A percentile compares a stretch with the other conserved stretches of the same genome.
phyloP scores from a whole-genome alignment of 2,888 invertebrate species.

The Ecliptopera silaceata region DNA sequence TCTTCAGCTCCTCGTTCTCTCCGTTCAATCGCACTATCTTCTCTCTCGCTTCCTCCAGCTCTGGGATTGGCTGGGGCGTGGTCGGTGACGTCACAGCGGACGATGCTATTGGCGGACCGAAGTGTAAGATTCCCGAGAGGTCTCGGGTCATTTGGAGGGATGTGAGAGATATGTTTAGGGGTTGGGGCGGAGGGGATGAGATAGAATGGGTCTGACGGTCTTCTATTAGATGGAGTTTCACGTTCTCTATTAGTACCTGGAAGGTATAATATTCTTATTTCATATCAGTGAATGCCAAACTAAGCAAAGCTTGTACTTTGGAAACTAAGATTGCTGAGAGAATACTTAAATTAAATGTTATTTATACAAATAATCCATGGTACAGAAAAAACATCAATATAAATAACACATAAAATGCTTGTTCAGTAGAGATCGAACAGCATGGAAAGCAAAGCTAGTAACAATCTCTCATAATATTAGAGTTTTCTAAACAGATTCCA shows the following conservation, averaged over 20 bases:
- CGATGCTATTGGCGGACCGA: slow-evolving; percentile 82
- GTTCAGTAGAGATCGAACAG: no score
- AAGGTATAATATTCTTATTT: slow-evolving; percentile 27
- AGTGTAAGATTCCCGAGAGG: slow-evolving; percentile 87
- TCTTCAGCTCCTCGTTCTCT: slow-evolving; percentile 80
- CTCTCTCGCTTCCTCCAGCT: slow-evolving; percentile 72
- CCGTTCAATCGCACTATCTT: slow-evolving; percentile 60
- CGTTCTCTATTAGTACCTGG: slow-evolving; percentile 89
- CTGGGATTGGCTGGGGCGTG: slow-evolving; percentile 61
- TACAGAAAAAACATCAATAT: no score
- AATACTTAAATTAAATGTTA: no score
- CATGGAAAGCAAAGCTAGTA: no score
- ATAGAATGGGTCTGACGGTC: slow-evolving; percentile 91
- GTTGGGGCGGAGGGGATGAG: slow-evolving; percentile 91
- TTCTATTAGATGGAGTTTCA: slow-evolving; percentile 90
- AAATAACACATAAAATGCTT: no score
- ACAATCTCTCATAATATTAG: no score
- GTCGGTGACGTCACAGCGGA: slow-evolving; percentile 56
- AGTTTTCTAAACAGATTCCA: no score
- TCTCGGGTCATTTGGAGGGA: slow-evolving; percentile 88
- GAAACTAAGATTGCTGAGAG: no score
- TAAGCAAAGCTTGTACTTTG: no score
- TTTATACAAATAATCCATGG: no score
- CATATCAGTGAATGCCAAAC: no score
- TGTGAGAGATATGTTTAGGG: slow-evolving; percentile 88